phyloP scores from a whole-genome alignment of 1,140 invertebrate species.

The Laupala kohalensis region DNA sequence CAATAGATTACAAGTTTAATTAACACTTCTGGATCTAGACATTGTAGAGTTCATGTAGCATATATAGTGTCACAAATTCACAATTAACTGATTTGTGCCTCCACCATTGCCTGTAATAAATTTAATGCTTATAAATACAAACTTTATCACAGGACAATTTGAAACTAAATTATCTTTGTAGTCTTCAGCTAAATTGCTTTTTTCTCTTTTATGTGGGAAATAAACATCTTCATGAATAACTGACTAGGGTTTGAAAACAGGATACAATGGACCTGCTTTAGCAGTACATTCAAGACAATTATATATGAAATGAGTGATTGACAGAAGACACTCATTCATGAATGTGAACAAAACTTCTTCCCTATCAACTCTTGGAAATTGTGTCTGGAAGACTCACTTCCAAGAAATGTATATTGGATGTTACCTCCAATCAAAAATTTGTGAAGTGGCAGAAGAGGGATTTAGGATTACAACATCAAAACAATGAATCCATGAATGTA shows the following conservation, averaged over 20 bases:
- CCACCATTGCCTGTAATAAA: not conserved
- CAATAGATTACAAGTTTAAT: not conserved
- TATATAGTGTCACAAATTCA: not conserved
- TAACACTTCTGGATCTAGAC: not conserved
- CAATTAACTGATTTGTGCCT: not conserved
- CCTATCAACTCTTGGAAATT: not conserved
- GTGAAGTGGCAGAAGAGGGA: constrained; percentile 5
- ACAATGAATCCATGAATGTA: not conserved
- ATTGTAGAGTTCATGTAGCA: not conserved
- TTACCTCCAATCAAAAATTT: not conserved
- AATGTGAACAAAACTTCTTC: constrained; percentile 8
- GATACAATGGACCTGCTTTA: not conserved
- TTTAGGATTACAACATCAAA: constrained; percentile 4
- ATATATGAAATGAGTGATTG: not conserved
- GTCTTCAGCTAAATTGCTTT: not conserved
- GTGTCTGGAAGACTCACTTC: constrained; percentile 1
- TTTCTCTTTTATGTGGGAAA: not conserved
- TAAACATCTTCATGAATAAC: not conserved
- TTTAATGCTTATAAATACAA: not conserved
- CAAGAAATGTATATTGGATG: constrained; percentile 1
- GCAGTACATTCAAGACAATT: not conserved
- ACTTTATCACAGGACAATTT: not conserved
- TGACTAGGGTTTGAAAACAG: not conserved
- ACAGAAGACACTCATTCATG: not conserved
- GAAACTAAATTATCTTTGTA: not conserved